Percentiles rank a stretch among this genome's conserved stretches.
Evolutionary conservation across 2,113 vertebrate species (phyloP).

Genomic region (Protobothrops mucrosquamatus): DNA sequence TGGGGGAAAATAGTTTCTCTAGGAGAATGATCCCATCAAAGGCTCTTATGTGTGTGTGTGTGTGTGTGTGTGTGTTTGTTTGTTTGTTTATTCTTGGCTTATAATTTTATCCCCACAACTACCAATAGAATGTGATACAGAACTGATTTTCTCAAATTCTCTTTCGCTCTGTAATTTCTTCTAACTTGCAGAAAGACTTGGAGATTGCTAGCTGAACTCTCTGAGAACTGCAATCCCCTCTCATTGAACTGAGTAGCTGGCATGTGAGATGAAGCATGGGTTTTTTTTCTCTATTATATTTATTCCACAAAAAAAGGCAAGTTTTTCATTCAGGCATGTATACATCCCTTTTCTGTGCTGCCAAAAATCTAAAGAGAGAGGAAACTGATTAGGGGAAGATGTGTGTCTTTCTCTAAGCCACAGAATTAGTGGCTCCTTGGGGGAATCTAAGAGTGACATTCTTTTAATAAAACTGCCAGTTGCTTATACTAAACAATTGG

Average conservation of each 20-base stretch:
- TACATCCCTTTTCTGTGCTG: neutral
- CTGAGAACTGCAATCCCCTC: neutral
- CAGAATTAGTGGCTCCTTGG: neutral
- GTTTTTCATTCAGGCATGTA: neutral
- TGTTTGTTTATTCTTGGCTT: neutral
- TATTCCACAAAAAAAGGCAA: neutral
- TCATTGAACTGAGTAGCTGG: neutral
- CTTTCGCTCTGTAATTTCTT: neutral
- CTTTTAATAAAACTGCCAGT: neutral
- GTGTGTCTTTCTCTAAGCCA: neutral
- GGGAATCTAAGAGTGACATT: too few relatives aligned
- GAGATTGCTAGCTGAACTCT: neutral
- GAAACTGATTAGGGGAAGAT: neutral
- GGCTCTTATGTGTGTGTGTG: neutral
- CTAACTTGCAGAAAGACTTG: neutral
- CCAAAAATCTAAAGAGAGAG: neutral
- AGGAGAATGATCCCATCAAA: neutral
- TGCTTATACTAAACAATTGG: neutral
- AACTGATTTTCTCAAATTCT: neutral
- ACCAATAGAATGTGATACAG: neutral
- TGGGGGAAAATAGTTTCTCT: neutral
- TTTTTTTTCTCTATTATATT: neutral
- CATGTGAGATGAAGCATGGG: neutral
- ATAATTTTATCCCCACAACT: neutral
- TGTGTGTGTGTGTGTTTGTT: neutral